Conservation (phyloP, 2,888 invertebrate species). For the Lacanobia wlatinum region DNA sequence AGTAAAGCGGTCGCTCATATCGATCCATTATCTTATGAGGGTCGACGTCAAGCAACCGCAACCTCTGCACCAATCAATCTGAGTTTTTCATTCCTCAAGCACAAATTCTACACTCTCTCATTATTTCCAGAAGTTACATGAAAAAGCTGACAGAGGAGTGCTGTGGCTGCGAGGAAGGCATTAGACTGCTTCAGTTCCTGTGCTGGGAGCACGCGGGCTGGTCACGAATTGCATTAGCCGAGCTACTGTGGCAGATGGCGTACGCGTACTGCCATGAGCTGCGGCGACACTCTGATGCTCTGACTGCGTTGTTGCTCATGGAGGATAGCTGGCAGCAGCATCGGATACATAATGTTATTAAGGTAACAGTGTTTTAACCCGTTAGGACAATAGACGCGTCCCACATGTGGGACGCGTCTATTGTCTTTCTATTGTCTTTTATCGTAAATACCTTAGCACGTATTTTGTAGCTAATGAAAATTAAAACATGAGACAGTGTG, state of each 20-base stretch:
- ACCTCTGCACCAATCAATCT: not conserved
- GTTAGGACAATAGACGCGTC: no score
- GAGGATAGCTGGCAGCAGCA: constrained; percentile 99
- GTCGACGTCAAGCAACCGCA: not conserved
- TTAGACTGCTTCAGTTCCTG: constrained; percentile 97
- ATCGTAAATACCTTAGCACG: not conserved
- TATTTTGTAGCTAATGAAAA: not conserved
- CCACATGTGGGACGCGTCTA: no score
- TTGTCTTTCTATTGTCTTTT: no score
- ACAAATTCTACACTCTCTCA: not conserved
- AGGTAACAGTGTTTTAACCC: constrained; percentile 87
- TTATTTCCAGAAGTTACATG: constrained; percentile 91
- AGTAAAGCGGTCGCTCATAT: not conserved
- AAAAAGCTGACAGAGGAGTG: constrained; percentile 99
- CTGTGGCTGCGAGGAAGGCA: constrained; percentile 97
- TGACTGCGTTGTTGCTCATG: constrained; percentile 96
- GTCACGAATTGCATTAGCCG: constrained; percentile 96
- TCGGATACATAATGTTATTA: constrained; percentile 97
- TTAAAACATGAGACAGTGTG: no score
- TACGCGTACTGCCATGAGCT: constrained; percentile 98
- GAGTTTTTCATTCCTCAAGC: not conserved
- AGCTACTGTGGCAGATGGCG: constrained; percentile 97
- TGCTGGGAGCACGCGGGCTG: constrained; percentile 99
- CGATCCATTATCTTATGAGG: not conserved
- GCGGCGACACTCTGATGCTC: constrained; percentile 97